Conservation (phyloP, 2,888 invertebrate genomes). For the Latheticus oryzae region DNA sequence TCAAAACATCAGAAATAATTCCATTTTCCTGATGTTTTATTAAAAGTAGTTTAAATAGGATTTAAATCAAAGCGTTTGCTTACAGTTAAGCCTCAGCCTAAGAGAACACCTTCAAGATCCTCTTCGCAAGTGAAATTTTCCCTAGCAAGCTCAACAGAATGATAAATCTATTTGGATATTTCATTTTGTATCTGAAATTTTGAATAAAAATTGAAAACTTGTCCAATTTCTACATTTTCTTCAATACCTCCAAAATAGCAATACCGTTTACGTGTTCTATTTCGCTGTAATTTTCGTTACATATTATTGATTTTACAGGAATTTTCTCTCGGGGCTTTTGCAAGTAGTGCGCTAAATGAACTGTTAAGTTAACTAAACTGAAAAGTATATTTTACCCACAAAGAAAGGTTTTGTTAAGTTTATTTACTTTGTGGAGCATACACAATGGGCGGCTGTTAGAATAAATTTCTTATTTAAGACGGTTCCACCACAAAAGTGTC, state of each 20-base stretch:
- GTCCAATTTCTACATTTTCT: not conserved
- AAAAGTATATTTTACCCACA: slow-evolving; percentile 1
- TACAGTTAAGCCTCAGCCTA: slow-evolving; percentile 14
- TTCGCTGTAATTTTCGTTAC: slow-evolving; percentile 12
- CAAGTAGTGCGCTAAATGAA: slow-evolving; percentile 5
- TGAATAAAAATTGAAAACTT: slow-evolving; percentile 3
- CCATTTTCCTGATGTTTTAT: slow-evolving; percentile 6
- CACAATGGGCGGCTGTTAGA: slow-evolving; percentile 26
- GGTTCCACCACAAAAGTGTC: slow-evolving; percentile 21
- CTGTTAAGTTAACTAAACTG: slow-evolving; percentile 8
- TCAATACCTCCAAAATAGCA: slow-evolving; percentile 25
- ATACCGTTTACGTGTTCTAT: slow-evolving; percentile 25
- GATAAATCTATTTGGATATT: not conserved
- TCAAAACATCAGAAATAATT: not conserved
- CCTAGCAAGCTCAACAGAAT: slow-evolving; percentile 6
- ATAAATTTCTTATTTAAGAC: slow-evolving; percentile 15
- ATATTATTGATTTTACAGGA: slow-evolving; percentile 24
- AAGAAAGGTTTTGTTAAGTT: no score
- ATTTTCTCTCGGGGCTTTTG: slow-evolving; percentile 10
- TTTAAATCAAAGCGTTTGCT: not conserved
- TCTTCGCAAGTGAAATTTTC: slow-evolving; percentile 1
- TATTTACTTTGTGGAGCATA: slow-evolving; percentile 13
- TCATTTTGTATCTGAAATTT: slow-evolving; percentile 3
- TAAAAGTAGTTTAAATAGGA: not conserved
- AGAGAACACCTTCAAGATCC: slow-evolving; percentile 2